A percentile compares a stretch with the other conserved stretches of the same genome.
These are phyloP conservation scores for Pholis gunnellus DNA, from an alignment of 2,113 vertebrate genomes.

Conservation along the genomic window DNA sequence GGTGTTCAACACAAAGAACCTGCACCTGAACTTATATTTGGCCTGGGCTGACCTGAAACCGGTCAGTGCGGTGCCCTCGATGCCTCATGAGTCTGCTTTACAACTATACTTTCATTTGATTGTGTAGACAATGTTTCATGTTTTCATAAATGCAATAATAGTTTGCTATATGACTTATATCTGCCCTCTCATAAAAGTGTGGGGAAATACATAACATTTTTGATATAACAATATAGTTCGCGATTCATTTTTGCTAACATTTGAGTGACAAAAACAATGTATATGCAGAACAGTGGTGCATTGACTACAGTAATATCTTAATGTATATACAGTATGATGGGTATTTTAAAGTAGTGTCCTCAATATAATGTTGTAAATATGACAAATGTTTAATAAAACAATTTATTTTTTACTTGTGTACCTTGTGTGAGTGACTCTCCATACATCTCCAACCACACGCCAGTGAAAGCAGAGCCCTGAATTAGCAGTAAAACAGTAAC, in stretches of 20 bases:
- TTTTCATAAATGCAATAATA: not conserved
- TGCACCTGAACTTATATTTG: conserved; percentile 15
- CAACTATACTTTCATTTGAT: not conserved
- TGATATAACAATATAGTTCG: not conserved
- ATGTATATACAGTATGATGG: conserved; percentile 1
- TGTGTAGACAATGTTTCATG: not conserved
- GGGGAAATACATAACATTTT: not conserved
- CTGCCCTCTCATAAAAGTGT: not conserved
- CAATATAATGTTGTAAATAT: conserved; percentile 54
- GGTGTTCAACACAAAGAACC: not conserved
- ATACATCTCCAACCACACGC: not conserved
- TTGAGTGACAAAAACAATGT: not conserved
- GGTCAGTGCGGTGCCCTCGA: not conserved
- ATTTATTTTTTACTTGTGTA: conserved; percentile 54
- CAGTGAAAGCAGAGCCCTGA: not conserved
- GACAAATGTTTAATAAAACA: conserved; percentile 57
- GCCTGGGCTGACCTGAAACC: not conserved
- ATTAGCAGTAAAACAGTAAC: not conserved
- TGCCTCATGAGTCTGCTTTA: conserved; percentile 3
- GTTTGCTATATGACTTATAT: not conserved
- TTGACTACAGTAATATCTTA: conserved; percentile 8
- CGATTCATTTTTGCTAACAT: not conserved
- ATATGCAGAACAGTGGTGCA: not conserved
- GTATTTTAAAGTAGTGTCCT: not conserved
- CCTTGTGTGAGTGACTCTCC: conserved; percentile 1